These are phyloP conservation scores for Catocala sponsa DNA, from an alignment of 2,888 invertebrate genomes.

Conservation along the genomic window DNA sequence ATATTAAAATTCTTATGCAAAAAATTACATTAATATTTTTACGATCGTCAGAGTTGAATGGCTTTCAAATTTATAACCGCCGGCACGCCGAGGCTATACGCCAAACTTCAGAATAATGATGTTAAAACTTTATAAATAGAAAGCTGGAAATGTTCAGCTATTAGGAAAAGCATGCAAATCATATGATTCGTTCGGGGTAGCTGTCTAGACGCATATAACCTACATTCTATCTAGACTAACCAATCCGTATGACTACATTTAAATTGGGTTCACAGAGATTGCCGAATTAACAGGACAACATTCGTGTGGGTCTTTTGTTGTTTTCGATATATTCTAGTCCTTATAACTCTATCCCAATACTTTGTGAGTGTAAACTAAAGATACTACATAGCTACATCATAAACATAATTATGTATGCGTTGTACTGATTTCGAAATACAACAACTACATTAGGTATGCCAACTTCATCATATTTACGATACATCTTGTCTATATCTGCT, in stretches of 20 bases:
- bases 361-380: neutral
- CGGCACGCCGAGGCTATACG: slow-evolving; percentile 37
- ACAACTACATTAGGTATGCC: slow-evolving; percentile 20
- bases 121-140: slow-evolving; percentile 45
- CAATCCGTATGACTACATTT: too few relatives aligned
- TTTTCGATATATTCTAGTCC: neutral
- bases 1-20: slow-evolving; percentile 32
- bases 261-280: too few relatives aligned
- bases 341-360: neutral
- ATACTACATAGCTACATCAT: neutral
- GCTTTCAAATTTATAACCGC: slow-evolving; percentile 50
- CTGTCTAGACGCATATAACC: slow-evolving; percentile 11
- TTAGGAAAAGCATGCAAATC: slow-evolving; percentile 42
- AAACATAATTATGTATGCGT: neutral
- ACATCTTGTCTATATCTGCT: slow-evolving; percentile 26
- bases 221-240: too few relatives aligned
- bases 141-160: slow-evolving; percentile 30
- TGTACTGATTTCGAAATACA: slow-evolving; percentile 7
- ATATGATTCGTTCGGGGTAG: slow-evolving; percentile 39
- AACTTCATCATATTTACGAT: slow-evolving; percentile 26
- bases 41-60: slow-evolving; percentile 49
- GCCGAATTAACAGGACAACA: too few relatives aligned
- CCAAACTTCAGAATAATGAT: slow-evolving; percentile 43
- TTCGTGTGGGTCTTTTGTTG: neutral
- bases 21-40: slow-evolving; percentile 36